These are phyloP conservation scores for Bubo scandiacus DNA, from an alignment of 2,113 vertebrate species.

Conservation along the genomic window DNA sequence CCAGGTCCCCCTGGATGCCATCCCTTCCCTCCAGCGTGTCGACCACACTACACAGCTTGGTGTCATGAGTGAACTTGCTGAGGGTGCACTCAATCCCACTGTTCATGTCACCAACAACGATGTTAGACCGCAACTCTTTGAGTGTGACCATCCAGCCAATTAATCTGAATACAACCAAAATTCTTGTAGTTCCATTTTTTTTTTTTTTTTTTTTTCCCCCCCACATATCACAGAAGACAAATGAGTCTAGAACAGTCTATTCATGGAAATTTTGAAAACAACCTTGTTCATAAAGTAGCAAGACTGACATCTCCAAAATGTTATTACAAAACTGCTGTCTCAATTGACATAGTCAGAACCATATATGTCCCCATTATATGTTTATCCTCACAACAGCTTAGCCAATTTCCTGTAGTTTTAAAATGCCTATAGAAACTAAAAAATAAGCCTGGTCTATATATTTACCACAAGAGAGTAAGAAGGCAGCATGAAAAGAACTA, in stretches of 20 bases:
- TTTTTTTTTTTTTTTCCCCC: neutral
- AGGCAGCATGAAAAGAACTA: neutral
- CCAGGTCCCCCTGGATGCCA: too few species aligned
- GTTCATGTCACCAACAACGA: too few species aligned
- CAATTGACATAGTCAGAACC: neutral
- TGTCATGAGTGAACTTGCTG: too few species aligned
- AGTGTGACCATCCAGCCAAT: too few species aligned
- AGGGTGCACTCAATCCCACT: too few species aligned
- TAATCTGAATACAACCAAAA: neutral
- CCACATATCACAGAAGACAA: rapidly evolving
- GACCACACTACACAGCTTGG: too few species aligned
- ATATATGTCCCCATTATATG: neutral
- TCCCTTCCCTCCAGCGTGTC: too few species aligned
- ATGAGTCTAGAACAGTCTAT: neutral
- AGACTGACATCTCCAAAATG: neutral
- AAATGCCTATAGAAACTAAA: neutral
- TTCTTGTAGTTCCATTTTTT: neutral
- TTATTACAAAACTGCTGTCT: neutral
- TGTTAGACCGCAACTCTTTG: too few species aligned
- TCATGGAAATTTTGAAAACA: neutral
- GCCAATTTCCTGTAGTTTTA: neutral
- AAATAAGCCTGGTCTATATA: neutral
- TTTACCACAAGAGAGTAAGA: neutral
- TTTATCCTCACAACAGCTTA: neutral
- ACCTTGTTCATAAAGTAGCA: neutral